Base-by-base conservation (phyloP, 2,888 invertebrate species). In the Heliconius sara region DNA sequence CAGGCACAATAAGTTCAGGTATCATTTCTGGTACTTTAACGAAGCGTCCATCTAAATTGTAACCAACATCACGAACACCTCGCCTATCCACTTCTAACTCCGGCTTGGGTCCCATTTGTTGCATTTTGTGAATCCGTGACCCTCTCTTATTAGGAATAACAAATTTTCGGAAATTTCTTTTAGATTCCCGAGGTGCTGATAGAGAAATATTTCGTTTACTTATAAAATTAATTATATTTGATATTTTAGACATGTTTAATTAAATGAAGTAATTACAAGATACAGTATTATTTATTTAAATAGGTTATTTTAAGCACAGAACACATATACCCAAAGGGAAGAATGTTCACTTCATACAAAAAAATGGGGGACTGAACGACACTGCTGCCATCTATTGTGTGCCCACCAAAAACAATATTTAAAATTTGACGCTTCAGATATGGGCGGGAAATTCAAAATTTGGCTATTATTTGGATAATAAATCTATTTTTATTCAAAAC, bases 1-100 rank as follows among this genome's bases (percentile, higher is more conserved):
- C 97, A 0, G 99, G 99, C 3, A 99, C 99, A 79, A 99, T 96
- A 25, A 99, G 89, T 89, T 99, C 98, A 0, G 99, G 99, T 83
- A 98, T 96, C 97, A 97, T 98, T 95, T 99, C 99, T 1, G 97
- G 97, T 6, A 99, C 94, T 22, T 89, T 85, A 1, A 96, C 90
- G 87, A 95, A 97, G 83, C 95, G 94, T 0, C 96, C 96, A 73
- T 96, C 92, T 6, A 96, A 84, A 7, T 79, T 85, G 83, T 96
- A 95, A 12, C 98, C 98, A 9, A 95, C 93, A 77, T 96, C 96
- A 77, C 97, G 96, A 0, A 97, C 97, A 27, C 98, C 98, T 83
- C 97, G 96, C 84, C 96, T 97, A 83, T 97, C 96, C 39, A 97
- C 92, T 22, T 97, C 96, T 27, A 98, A 91, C 65, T 96, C 96